These are phyloP conservation scores for Helarctos malayanus DNA, from an alignment of 2,797 vertebrate species.

Conservation along the genomic window DNA sequence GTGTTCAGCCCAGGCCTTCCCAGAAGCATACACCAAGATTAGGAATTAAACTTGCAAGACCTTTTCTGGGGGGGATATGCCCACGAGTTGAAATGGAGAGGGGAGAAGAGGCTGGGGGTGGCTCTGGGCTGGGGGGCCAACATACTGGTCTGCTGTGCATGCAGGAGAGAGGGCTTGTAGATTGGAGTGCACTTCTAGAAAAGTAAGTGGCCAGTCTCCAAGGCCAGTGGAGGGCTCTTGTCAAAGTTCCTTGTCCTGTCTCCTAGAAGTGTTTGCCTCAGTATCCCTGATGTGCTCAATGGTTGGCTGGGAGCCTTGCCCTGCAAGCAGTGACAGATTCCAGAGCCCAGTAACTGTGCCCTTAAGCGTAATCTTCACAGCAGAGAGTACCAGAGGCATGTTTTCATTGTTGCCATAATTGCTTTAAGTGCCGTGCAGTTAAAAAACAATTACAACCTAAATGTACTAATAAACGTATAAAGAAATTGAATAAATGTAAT, in stretches of 20 bases:
- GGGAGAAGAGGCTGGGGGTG: no score
- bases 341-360: not conserved
- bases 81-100: not conserved
- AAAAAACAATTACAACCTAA: not conserved
- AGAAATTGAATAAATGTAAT: not conserved
- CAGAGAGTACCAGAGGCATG: not conserved
- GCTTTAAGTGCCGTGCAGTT: not conserved
- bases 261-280: not conserved
- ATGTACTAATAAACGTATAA: not conserved
- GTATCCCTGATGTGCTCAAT: no score
- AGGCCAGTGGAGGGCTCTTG: no score
- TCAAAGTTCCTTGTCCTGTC: not conserved
- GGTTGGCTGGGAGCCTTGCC: not conserved
- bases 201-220: not conserved
- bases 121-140: not conserved
- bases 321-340: not conserved
- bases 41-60: not conserved
- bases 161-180: no score
- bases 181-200: no score
- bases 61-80: rapidly evolving
- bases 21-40: not conserved
- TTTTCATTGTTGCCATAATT: not conserved
- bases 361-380: not conserved
- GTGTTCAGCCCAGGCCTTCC: no score
- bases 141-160: rapidly evolving